Percentiles rank a stretch among this genome's conserved stretches.
These are phyloP conservation scores for Drosophila fungiperda DNA, from an alignment of 2,888 invertebrate species.

Conservation along the genomic window DNA sequence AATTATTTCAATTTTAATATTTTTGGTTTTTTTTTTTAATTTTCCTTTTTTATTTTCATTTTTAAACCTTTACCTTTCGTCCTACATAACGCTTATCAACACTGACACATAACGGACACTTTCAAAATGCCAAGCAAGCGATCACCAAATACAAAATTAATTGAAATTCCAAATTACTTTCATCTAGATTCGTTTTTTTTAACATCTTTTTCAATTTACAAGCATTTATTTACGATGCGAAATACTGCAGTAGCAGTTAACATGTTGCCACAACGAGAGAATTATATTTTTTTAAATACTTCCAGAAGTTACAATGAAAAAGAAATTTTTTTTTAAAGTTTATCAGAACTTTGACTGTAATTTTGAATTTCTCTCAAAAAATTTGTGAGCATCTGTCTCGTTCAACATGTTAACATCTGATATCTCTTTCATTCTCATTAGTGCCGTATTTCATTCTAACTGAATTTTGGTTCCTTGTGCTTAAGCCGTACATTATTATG, in stretches of 20 bases:
- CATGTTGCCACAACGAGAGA: slow-evolving; percentile 26
- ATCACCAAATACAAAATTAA: slow-evolving; percentile 51
- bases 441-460: slow-evolving; percentile 24
- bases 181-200: slow-evolving; percentile 20
- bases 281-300: background rate
- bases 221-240: slow-evolving; percentile 34
- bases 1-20: slow-evolving; percentile 27
- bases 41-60: slow-evolving; percentile 2
- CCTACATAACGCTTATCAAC: slow-evolving; percentile 50
- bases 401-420: slow-evolving; percentile 30
- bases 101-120: slow-evolving; percentile 52
- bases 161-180: slow-evolving; percentile 42
- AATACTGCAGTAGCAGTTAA: slow-evolving; percentile 16
- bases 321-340: background rate
- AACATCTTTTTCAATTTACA: slow-evolving; percentile 52
- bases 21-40: background rate
- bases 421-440: slow-evolving; percentile 15
- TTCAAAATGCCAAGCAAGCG: slow-evolving; percentile 58
- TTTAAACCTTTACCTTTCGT: background rate
- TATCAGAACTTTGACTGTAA: background rate
- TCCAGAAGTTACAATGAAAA: slow-evolving; percentile 2
- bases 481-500: slow-evolving; percentile 56
- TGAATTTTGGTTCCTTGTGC: slow-evolving; percentile 74
- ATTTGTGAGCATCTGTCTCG: background rate
- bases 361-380: background rate